A percentile compares a stretch with the other conserved stretches of the same genome.
phyloP scores from a whole-genome alignment of 2,113 vertebrate species.

The Nothocercus nigrocapillus region DNA sequence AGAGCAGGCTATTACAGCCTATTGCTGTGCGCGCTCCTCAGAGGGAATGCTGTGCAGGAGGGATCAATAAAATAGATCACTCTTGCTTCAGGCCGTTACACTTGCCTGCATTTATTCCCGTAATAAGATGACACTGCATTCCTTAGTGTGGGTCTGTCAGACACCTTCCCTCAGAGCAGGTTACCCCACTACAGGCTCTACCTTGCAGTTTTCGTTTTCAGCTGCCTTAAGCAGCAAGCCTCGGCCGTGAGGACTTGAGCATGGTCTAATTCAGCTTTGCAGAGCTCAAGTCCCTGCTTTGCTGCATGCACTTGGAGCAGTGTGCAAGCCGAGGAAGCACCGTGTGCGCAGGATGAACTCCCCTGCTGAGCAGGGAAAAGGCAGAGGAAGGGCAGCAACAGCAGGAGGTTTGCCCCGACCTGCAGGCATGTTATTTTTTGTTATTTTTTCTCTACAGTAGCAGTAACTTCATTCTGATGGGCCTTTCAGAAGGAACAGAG shows the following conservation, averaged over 20 bases:
- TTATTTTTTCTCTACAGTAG: background rate
- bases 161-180: conserved; percentile 31
- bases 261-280: background rate
- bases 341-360: background rate
- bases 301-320: background rate
- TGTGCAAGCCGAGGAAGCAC: background rate
- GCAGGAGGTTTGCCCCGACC: background rate
- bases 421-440: background rate
- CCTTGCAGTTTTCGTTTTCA: background rate
- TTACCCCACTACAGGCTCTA: background rate
- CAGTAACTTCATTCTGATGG: background rate
- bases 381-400: background rate
- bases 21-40: conserved; percentile 32
- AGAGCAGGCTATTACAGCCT: conserved; percentile 53
- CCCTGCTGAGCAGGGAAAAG: background rate
- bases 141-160: background rate
- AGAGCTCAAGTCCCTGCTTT: background rate
- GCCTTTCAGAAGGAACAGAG: background rate
- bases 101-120: conserved; percentile 54
- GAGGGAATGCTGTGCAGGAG: conserved; percentile 59
- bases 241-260: background rate
- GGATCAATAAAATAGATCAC: conserved; percentile 69
- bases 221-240: background rate
- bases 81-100: conserved; percentile 64
- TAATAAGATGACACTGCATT: conserved; percentile 58